Base-by-base conservation (phyloP, 2,888 invertebrate species). In the Phortica okadai region DNA sequence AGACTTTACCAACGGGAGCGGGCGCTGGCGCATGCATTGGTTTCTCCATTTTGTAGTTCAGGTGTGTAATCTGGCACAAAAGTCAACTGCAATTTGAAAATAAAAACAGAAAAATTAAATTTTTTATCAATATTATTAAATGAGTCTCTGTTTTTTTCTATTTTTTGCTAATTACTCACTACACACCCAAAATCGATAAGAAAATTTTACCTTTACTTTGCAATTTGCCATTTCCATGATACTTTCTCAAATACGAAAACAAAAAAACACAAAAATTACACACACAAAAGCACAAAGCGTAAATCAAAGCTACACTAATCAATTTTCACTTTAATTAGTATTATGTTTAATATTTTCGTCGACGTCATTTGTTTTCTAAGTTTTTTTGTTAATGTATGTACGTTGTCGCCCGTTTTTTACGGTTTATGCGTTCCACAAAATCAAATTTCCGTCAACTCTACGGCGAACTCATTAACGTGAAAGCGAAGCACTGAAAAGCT, bases 1-100 rank as follows among this genome's bases (percentile, higher is more conserved):
- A 97, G 89, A 97, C 97, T 93, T 97, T 97, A 92, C 96, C 96
- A 90, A 94, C 93, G 84, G 93, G 86, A 69, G 90, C 90, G 85
- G 89, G 90, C 10, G 87, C 82, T 77, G 85, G 88, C 8, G 50
- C 50, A 80, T 91, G 90, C 80, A 91, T 90, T 84, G 94, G 93
- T 90, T 95, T 95, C 92, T 95, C 94, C 93, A 95, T 91, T 45
- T 67, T 82, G 77, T 45, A 6, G 44, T 45, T 50, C 44, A 41
- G 70, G 42, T 54, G n/a, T 56, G 76, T 42, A 11, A n/a, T 16
- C 50, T 16, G 11, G 70, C 70, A 11, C 62, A 58, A 74, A 66
- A 62, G 44, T 75, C 62, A 78, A 77, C 90, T 89, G 81, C 1
- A 78, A 84, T 33, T 21, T 21, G 73, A 73, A 73, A 33, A 41